These are phyloP conservation scores for Netelia inedita DNA, from an alignment of 2,888 invertebrate genomes.

Conservation along the genomic window DNA sequence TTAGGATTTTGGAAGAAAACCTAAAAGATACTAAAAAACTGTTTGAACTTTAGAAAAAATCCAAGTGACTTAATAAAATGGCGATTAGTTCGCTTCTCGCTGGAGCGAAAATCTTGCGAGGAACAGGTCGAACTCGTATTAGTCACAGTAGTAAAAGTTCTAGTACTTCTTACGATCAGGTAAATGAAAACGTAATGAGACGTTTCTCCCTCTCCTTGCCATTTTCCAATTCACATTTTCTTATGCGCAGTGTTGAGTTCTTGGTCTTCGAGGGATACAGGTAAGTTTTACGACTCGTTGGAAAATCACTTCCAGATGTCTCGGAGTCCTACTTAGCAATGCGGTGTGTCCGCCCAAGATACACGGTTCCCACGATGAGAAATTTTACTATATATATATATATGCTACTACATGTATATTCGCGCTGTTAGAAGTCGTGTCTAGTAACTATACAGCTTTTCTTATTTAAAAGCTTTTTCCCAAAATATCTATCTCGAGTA, in stretches of 20 bases:
- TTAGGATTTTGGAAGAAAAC: not conserved
- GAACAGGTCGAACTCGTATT: not conserved
- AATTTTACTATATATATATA: conserved; percentile 72
- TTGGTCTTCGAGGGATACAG: conserved; percentile 68
- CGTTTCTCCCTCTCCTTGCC: conserved; percentile 24
- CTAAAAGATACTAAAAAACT: not conserved
- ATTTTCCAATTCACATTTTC: conserved; percentile 3
- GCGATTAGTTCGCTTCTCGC: not conserved
- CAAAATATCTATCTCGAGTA: conserved; percentile 43
- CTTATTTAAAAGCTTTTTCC: conserved; percentile 61
- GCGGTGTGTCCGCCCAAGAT: conserved; percentile 70
- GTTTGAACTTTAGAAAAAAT: not conserved
- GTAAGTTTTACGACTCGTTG: conserved; percentile 77
- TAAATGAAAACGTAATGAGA: conserved; percentile 62
- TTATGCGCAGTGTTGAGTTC: not conserved
- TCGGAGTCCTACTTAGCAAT: conserved; percentile 71
- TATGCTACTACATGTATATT: conserved; percentile 76
- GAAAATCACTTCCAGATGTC: conserved; percentile 82
- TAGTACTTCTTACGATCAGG: conserved; percentile 65
- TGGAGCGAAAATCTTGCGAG: conserved; percentile 1
- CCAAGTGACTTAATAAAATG: not conserved
- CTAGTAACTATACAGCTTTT: conserved; percentile 56
- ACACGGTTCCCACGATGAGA: conserved; percentile 77
- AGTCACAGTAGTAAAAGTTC: not conserved
- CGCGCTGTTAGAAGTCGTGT: conserved; percentile 23